Percentiles rank a stretch among this genome's conserved stretches.
Evolutionary conservation across 2,113 vertebrate species (phyloP).

Genomic region (Paracanthobrama guichenoti): DNA sequence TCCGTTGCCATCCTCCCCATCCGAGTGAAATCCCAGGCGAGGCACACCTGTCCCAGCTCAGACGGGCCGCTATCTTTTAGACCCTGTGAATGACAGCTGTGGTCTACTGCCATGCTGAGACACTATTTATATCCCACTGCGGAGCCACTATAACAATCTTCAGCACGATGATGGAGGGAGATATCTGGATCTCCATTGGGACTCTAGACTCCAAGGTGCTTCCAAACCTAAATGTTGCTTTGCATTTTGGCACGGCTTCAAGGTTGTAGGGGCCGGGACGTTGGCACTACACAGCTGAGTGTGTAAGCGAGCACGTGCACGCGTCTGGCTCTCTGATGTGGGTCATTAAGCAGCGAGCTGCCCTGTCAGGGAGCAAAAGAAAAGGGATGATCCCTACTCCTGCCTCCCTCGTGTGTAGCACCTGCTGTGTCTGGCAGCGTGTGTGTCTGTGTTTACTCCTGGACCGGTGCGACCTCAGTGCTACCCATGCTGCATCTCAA

Average conservation of each 20-base stretch:
- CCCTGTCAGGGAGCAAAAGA: background rate
- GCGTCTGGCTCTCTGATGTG: constrained; percentile 6
- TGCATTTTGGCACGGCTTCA: constrained; percentile 65
- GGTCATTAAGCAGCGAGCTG: background rate
- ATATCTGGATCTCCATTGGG: background rate
- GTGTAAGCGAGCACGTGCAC: constrained; percentile 23
- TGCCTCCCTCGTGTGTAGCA: constrained; percentile 46
- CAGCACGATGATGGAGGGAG: background rate
- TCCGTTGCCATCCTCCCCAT: background rate
- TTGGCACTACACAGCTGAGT: constrained; percentile 25
- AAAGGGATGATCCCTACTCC: constrained; percentile 38
- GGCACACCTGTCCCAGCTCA: constrained; percentile 59
- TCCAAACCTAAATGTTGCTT: constrained; percentile 67
- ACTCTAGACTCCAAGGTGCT: constrained; percentile 55
- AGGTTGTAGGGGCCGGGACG: background rate
- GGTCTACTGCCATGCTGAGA: constrained; percentile 50
- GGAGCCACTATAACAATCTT: background rate
- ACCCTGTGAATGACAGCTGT: constrained; percentile 55
- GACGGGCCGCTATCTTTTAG: constrained; percentile 45
- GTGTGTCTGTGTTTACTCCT: constrained; percentile 63
- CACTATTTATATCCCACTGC: constrained; percentile 61
- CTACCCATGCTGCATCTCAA: constrained; percentile 58
- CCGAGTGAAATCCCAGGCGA: constrained; percentile 44
- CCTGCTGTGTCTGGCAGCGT: constrained; percentile 48
- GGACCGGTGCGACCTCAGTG: constrained; percentile 41